Base-by-base conservation (phyloP, 2,797 vertebrate species). In the Nyctalus aviator region DNA sequence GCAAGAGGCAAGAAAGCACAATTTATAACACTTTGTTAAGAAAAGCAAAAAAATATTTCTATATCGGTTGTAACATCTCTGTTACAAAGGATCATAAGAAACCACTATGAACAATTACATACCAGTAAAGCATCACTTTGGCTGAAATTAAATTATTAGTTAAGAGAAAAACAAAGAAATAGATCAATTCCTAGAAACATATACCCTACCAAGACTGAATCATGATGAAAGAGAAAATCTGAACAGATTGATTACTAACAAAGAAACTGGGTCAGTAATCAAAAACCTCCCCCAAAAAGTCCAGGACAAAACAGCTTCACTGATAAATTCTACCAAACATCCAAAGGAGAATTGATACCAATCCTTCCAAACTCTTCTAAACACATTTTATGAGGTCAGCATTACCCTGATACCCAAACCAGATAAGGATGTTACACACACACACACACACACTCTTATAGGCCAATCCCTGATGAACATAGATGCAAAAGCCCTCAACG, bases 1-100 rank as follows among this genome's bases (percentile, higher is more conserved):
- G 23, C 84, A 94, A 96, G 32, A 82, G 37, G 62, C 32, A 87
- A 85, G 21, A 79, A 91, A 87, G 68, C 71, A 83, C 21, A 68
- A 62, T 78, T 84, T 84, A 41, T 66, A 82, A 82, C 25, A 55
- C 71, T 69, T 44, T 59, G 66, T 85, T 72, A 37, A 94, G 41
- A 91, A 18, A 71, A 30, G 25, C 10, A n/a, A 41, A 12, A 15
- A 10, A 57, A 48, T 48, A 48, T 48, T 13, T 44, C 8, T 15
- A 20, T 62, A 73, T 64, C 30, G 3, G 72, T 50, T 50, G 5
- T 50, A 12, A 75, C 30, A 75, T n/a, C 27, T 48, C 46, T 75
- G 46, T 21, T 50, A 25, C 59, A 83, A 48, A 83, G 20, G 62
- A 48, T 66, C 62, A 48, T 17, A n/a, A n/a, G 62, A 68, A 20